These are phyloP conservation scores for Aspidiotus rigidus DNA, from an alignment of 2,888 invertebrate species.

Conservation along the genomic window DNA sequence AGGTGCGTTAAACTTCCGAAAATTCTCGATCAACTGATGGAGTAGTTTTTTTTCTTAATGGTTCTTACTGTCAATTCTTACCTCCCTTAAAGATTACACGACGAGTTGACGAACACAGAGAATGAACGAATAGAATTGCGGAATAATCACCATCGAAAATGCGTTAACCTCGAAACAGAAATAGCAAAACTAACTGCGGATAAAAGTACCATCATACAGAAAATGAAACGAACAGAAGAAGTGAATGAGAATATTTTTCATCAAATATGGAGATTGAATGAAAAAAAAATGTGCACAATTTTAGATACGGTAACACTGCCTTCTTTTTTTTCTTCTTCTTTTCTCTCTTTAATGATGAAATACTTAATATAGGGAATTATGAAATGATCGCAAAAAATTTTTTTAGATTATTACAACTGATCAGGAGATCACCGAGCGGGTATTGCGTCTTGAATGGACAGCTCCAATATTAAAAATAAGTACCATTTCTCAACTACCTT, in stretches of 20 bases:
- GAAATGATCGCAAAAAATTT: too few species aligned
- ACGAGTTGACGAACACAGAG: constrained; percentile 17
- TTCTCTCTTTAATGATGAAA: neutral
- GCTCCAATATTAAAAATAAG: constrained; percentile 7
- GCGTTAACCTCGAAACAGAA: constrained; percentile 20
- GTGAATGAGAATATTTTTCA: constrained; percentile 33
- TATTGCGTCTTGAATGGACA: constrained; percentile 31
- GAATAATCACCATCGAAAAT: constrained; percentile 28
- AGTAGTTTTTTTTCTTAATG: neutral
- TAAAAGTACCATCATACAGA: constrained; percentile 19
- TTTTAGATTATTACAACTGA: constrained; percentile 33
- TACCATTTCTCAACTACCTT: neutral
- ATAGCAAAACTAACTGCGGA: constrained; percentile 26
- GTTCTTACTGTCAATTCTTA: constrained; percentile 17
- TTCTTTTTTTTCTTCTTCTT: too few species aligned
- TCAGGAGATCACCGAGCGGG: constrained; percentile 25
- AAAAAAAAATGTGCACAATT: constrained; percentile 16
- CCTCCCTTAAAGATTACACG: constrained; percentile 19
- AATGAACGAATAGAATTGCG: constrained; percentile 22
- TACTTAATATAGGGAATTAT: too few species aligned
- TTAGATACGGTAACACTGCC: constrained; percentile 34
- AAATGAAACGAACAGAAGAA: constrained; percentile 26
- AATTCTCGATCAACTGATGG: neutral
- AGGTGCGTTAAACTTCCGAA: constrained; percentile 44
- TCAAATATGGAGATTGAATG: constrained; percentile 34